phyloP scores from a whole-genome alignment of 1,140 invertebrate genomes.

The Aphidius gifuensis region DNA sequence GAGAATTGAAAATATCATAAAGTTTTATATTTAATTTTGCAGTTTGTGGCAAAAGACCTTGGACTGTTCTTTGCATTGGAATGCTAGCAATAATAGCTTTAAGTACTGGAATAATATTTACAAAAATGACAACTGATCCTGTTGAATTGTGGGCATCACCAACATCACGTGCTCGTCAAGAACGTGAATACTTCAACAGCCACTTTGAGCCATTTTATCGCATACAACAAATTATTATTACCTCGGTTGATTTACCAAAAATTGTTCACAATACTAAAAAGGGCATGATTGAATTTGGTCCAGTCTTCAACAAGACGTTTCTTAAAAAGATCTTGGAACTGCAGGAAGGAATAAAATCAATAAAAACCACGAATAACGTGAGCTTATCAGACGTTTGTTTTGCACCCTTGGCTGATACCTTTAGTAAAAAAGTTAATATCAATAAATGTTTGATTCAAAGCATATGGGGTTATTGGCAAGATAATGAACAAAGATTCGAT shows the following conservation, averaged over 20 bases:
- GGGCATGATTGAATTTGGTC: slow-evolving; percentile 69
- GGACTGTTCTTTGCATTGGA: slow-evolving; percentile 72
- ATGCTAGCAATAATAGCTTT: slow-evolving; percentile 60
- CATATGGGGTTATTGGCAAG: slow-evolving; percentile 86
- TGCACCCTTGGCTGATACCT: slow-evolving; percentile 70
- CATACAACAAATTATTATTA: slow-evolving; percentile 83
- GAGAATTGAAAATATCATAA: not conserved
- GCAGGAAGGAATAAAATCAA: slow-evolving; percentile 69
- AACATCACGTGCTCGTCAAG: slow-evolving; percentile 75
- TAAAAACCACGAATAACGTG: slow-evolving; percentile 53
- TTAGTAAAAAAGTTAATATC: slow-evolving; percentile 53
- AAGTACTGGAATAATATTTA: slow-evolving; percentile 64
- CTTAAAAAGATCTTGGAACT: slow-evolving; percentile 70
- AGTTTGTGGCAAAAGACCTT: slow-evolving; percentile 78
- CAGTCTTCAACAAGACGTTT: slow-evolving; percentile 83
- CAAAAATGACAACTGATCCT: slow-evolving; percentile 85
- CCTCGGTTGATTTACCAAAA: slow-evolving; percentile 61
- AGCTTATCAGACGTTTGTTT: slow-evolving; percentile 85
- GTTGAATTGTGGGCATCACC: slow-evolving; percentile 96
- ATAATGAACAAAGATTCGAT: slow-evolving; percentile 61
- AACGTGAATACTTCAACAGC: slow-evolving; percentile 87
- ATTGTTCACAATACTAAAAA: slow-evolving; percentile 66
- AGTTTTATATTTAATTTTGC: slow-evolving; percentile 25
- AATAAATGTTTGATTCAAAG: slow-evolving; percentile 83
- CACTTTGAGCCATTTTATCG: slow-evolving; percentile 96